Evolutionary conservation across 1,140 invertebrate genomes (phyloP), one percentile per base, ranked within the genome.

Genomic region (Vanessa atalanta): DNA sequence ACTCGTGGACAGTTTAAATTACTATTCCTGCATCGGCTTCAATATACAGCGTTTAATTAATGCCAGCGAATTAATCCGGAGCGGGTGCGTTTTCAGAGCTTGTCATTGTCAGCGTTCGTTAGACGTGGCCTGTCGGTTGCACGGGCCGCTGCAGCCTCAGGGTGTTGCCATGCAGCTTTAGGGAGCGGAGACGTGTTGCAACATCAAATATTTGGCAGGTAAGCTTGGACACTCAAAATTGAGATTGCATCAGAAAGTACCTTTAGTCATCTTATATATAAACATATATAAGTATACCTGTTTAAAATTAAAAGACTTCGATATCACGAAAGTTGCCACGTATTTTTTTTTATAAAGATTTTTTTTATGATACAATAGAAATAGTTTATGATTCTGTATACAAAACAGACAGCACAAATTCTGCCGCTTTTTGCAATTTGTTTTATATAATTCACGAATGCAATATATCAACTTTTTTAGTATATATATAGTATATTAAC

Each of bases 101-200:
- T 80, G 82, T 83, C 82, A 83, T 78, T 80, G 80, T 75, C 80
- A 83, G 76, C 64, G 75, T 78, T 79, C 75, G 79, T 77, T 82
- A 79, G 78, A 79, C 75, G 77, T 75, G 72, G 72, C 71, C 79
- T 70, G 72, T 71, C 70, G 75, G 65, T 70, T 13, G 70, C 70
- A 69, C 16, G 55, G 51, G n/a, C 51, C 23, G 47, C 53, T 47
- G 50, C 47, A 55, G 47, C 69, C 72, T 47, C 43, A 57, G 72
- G 64, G 50, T 47, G 16, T 55, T 60, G 55, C 14, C 48, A 26
- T 26, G 23, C 23, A 60, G 55, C 55, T 13, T 26, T 20, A 31
- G 55, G 55, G 23, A 60, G 55, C 23, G 55, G 55, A 60, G 53
- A 20, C n/a, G 55, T 26, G 23, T 26, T 60, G n/a, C 23, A 26